Evolutionary conservation across 2,888 invertebrate genomes (phyloP), one percentile per base, ranked within the genome.

Genomic region (Mythimna loreyi): DNA sequence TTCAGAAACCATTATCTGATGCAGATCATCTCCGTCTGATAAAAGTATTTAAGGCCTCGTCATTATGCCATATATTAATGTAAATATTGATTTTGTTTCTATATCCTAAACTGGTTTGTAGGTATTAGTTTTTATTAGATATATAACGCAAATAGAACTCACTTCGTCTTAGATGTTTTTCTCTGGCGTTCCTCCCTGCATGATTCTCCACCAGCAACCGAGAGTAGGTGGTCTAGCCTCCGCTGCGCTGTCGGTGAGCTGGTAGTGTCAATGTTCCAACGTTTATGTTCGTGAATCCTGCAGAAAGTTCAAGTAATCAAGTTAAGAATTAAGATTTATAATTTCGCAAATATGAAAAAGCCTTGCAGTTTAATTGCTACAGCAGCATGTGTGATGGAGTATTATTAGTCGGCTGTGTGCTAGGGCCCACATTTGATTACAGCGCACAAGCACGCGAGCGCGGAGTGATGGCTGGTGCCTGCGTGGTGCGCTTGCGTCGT

Each of bases 401-500:
- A 33, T 30, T 13, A 40, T 0, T 13, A 5, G 2, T 8, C 23
- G 28, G 36, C 4, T 23, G 19, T n/a, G 1, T 9, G 6, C 5
- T n/a, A n/a, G 33, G 23, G 60, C 47, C 52, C 33, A 58, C 53
- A 56, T 74, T 64, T 84, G 78, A 83, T 83, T 74, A 78, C 53
- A 82, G 53, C 60, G 65, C 77, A 73, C 77, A 70, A 82, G 40
- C 64, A 73, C 61, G 72, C 65, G 71, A 70, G 67, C 55, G 70
- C 66, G 65, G 67, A 68, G 67, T 62, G 65, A 62, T 67, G 72
- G 65, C 63, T 47, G 23, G 23, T 45, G 43, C 9, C 58, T 50
- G 67, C 71, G 68, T 33, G 69, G 58, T 57, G 77, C 68, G 77
- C 64, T 70, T 72, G 68, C 63, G 73, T 67, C 67, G 83, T 80